Conservation (phyloP, 2,797 vertebrate genomes). For the Falco biarmicus region DNA sequence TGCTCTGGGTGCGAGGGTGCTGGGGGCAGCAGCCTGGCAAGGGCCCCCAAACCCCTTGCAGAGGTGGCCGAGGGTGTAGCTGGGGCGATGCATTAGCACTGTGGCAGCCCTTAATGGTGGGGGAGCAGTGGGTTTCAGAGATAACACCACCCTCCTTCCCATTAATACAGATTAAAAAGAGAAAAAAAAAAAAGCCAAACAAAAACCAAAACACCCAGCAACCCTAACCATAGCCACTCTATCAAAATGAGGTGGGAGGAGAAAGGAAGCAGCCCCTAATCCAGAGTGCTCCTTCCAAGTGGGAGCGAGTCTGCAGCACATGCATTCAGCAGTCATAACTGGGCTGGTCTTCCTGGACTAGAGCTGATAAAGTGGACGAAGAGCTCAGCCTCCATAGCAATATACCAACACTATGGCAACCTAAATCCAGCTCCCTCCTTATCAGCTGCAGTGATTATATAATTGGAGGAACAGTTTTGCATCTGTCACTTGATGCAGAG, state of each 20-base stretch:
- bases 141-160: background rate
- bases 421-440: constrained; percentile 72
- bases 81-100: background rate
- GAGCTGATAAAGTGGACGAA: constrained; percentile 56
- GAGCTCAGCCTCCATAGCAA: constrained; percentile 74
- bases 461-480: constrained; percentile 77
- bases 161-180: background rate
- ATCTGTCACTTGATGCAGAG: constrained; percentile 61
- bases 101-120: background rate
- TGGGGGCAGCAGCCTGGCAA: background rate
- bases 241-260: background rate
- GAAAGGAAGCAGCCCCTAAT: constrained; percentile 7
- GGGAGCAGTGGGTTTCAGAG: background rate
- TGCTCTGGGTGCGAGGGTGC: background rate
- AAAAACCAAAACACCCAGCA: background rate
- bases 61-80: background rate
- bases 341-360: constrained; percentile 43
- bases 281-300: background rate
- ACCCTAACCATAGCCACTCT: background rate
- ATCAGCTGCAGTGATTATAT: constrained; percentile 84
- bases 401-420: constrained; percentile 80
- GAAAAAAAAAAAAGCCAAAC: background rate
- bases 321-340: background rate
- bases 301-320: constrained; percentile 12
- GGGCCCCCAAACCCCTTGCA: rapidly evolving